phyloP scores from a whole-genome alignment of 1,140 invertebrate genomes.

The Euborellia annulipes region DNA sequence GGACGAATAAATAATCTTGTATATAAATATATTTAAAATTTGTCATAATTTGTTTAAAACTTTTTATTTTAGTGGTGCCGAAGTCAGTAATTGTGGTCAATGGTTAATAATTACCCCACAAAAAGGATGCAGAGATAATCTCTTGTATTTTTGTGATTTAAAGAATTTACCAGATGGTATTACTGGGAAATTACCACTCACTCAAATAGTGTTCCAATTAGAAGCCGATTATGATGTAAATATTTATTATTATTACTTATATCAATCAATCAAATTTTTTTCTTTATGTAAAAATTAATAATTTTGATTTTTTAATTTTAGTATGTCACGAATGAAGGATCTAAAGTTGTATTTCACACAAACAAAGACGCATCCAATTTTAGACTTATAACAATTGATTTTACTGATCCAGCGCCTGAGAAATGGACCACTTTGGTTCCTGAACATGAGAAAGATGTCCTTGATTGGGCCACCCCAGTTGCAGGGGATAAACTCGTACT shows the following conservation, averaged over 20 bases:
- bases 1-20: too few relatives aligned
- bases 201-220: slow-evolving; percentile 70
- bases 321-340: slow-evolving; percentile 82
- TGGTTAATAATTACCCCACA: slow-evolving; percentile 65
- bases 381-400: slow-evolving; percentile 73
- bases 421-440: slow-evolving; percentile 73
- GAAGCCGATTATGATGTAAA: slow-evolving; percentile 87
- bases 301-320: slow-evolving; percentile 30
- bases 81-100: slow-evolving; percentile 81
- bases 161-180: slow-evolving; percentile 35
- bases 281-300: background rate
- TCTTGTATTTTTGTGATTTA: slow-evolving; percentile 69
- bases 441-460: slow-evolving; percentile 73
- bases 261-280: background rate
- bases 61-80: slow-evolving; percentile 40
- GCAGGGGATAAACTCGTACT: slow-evolving; percentile 75
- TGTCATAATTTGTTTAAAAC: too few relatives aligned
- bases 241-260: slow-evolving; percentile 9
- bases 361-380: slow-evolving; percentile 90
- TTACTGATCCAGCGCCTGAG: slow-evolving; percentile 55
- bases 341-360: slow-evolving; percentile 73
- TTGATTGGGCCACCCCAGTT: slow-evolving; percentile 76
- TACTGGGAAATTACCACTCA: slow-evolving; percentile 43
- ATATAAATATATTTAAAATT: background rate
- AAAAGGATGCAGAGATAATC: slow-evolving; percentile 77